phyloP scores from a whole-genome alignment of 2,888 invertebrate species.

The Gisinianus flammeolus region DNA sequence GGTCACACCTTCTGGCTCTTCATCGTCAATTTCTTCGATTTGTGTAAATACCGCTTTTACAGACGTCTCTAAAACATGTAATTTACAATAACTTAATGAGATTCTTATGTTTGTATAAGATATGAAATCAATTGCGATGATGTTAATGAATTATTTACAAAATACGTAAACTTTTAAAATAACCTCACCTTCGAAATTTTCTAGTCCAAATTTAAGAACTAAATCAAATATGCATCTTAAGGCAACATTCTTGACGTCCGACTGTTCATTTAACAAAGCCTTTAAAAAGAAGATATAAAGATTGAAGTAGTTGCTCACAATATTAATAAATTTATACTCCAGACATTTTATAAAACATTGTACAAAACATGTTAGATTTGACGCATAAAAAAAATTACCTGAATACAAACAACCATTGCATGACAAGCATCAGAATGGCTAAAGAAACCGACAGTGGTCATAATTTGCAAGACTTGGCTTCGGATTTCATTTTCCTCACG shows the following conservation, averaged over 20 bases:
- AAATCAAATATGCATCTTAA: slow-evolving; percentile 37
- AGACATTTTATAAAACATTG: background rate
- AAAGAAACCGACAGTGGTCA: slow-evolving; percentile 33
- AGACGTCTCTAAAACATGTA: background rate
- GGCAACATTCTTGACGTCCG: slow-evolving; percentile 21
- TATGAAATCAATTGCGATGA: too few species aligned
- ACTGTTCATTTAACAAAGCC: slow-evolving; percentile 33
- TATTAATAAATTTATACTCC: background rate
- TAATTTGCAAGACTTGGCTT: slow-evolving; percentile 31
- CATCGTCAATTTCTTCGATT: slow-evolving; percentile 5
- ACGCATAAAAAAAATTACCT: too few species aligned
- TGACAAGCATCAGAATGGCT: slow-evolving; percentile 9
- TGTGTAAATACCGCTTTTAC: slow-evolving; percentile 20
- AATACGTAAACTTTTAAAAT: background rate
- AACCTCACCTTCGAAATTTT: slow-evolving; percentile 36
- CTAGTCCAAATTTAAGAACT: slow-evolving; percentile 34
- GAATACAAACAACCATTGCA: slow-evolving; percentile 32
- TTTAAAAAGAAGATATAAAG: slow-evolving; percentile 20
- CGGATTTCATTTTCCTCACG: slow-evolving; percentile 30
- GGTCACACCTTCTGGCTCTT: slow-evolving; percentile 28
- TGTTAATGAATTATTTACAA: background rate
- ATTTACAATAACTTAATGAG: too few species aligned
- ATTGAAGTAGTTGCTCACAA: background rate
- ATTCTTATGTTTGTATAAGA: background rate
- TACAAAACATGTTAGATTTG: background rate